A percentile compares a stretch with the other conserved stretches of the same genome.
Evolutionary conservation across 2,888 invertebrate genomes (phyloP).

Genomic region (Tenthredo livida): DNA sequence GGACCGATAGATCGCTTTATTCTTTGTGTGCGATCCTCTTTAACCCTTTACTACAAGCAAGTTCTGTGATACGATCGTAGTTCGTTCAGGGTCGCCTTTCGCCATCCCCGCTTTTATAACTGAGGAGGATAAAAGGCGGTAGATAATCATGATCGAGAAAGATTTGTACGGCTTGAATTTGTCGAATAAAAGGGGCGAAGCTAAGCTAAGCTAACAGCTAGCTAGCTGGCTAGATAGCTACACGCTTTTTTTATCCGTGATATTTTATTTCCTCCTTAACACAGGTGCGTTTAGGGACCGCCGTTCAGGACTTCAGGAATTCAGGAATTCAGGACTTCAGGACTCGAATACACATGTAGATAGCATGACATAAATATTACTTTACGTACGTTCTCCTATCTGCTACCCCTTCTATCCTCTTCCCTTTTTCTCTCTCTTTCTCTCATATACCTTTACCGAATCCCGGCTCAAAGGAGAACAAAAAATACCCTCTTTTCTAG

Average conservation of each 20-base stretch:
- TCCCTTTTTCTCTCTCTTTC: background rate
- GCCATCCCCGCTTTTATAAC: background rate
- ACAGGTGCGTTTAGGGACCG: constrained; percentile 26
- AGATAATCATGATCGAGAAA: constrained; percentile 43
- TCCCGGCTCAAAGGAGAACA: constrained; percentile 24
- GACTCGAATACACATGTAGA: background rate
- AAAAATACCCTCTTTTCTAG: constrained; percentile 29
- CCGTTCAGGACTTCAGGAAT: background rate
- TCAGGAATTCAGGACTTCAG: background rate
- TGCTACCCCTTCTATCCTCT: background rate
- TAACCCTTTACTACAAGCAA: constrained; percentile 30
- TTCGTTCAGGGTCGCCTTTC: background rate
- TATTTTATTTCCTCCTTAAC: constrained; percentile 32
- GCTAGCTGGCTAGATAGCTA: background rate
- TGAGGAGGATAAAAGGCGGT: constrained; percentile 24
- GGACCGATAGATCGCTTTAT: background rate
- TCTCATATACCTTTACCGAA: background rate
- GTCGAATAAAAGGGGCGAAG: constrained; percentile 26
- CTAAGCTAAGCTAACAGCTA: background rate
- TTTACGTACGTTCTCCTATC: constrained; percentile 30
- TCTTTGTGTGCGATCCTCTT: constrained; percentile 34
- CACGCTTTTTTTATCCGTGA: background rate
- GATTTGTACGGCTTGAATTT: constrained; percentile 31
- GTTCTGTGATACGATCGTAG: constrained; percentile 20
- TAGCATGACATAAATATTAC: constrained; percentile 35